Percentiles rank a stretch among this genome's conserved stretches.
Evolutionary conservation across 2,797 vertebrate genomes (phyloP).

Genomic region (Eurystomus glaucurus): DNA sequence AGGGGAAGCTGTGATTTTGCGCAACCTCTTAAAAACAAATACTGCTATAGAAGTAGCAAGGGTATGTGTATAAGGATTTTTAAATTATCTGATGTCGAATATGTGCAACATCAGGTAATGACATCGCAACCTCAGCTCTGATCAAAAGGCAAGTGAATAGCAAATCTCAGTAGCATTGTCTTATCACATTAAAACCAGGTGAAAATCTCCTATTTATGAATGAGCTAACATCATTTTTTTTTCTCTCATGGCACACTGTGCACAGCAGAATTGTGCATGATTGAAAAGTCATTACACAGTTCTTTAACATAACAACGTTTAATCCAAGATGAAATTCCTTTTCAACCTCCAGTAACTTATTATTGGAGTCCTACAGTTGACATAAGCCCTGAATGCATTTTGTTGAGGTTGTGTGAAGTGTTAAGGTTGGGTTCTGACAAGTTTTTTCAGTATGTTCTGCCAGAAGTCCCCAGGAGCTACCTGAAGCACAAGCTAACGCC

Average conservation of each 20-base stretch:
- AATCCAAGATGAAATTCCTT: not conserved
- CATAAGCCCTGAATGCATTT: not conserved
- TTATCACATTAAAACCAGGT: not conserved
- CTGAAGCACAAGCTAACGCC: not conserved
- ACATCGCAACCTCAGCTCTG: not conserved
- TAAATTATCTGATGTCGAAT: constrained; percentile 17
- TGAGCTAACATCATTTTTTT: not conserved
- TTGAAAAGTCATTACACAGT: constrained; percentile 14
- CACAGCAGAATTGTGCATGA: not conserved
- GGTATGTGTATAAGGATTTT: not conserved
- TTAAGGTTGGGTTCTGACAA: not conserved
- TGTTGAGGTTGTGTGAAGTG: not conserved
- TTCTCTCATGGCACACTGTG: not conserved
- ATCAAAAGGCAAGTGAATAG: constrained; percentile 40
- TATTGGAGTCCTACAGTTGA: not conserved
- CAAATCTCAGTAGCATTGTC: constrained; percentile 17
- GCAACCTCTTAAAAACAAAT: not conserved
- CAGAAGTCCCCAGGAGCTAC: not conserved
- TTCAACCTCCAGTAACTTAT: not conserved
- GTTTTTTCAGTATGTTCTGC: not conserved
- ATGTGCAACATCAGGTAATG: not conserved
- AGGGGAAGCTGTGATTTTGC: not conserved
- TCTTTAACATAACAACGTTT: not conserved
- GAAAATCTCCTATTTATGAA: constrained; percentile 34
- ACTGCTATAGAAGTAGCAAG: not conserved